These are phyloP conservation scores for Andrena flavipes DNA, from an alignment of 2,888 invertebrate species.

Conservation along the genomic window DNA sequence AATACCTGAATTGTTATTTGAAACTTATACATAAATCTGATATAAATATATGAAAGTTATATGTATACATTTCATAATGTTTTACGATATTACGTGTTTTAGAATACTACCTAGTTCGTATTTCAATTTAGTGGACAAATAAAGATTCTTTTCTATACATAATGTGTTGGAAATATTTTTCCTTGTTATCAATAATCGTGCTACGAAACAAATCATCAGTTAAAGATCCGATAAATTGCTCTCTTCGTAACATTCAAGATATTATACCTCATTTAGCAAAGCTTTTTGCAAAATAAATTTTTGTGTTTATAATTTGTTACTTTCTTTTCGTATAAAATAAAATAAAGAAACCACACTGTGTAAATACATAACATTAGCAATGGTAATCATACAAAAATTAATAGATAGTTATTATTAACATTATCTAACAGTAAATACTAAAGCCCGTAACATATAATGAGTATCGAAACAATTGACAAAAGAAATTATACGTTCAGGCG, in stretches of 20 bases:
- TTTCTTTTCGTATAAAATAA: no score
- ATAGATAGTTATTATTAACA: no score
- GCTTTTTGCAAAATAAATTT: no score
- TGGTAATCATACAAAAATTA: not conserved
- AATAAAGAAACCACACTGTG: no score
- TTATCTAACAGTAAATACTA: no score
- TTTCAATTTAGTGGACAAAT: not conserved
- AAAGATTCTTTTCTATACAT: not conserved
- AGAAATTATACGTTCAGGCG: not conserved
- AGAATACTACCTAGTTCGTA: not conserved
- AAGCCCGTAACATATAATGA: no score
- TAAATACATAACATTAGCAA: not conserved
- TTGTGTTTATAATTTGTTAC: no score
- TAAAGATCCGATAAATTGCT: no score
- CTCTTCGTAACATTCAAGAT: no score
- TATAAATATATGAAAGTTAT: constrained; percentile 22
- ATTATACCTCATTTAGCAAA: no score
- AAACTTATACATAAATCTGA: constrained; percentile 25
- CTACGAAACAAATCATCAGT: no score
- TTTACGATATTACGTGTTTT: not conserved
- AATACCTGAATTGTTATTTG: not conserved
- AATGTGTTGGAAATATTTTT: constrained; percentile 1
- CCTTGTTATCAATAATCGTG: no score
- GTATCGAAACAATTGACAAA: not conserved
- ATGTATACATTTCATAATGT: not conserved